These are phyloP conservation scores for Planococcus citri DNA, from an alignment of 1,140 invertebrate species.

Conservation along the genomic window DNA sequence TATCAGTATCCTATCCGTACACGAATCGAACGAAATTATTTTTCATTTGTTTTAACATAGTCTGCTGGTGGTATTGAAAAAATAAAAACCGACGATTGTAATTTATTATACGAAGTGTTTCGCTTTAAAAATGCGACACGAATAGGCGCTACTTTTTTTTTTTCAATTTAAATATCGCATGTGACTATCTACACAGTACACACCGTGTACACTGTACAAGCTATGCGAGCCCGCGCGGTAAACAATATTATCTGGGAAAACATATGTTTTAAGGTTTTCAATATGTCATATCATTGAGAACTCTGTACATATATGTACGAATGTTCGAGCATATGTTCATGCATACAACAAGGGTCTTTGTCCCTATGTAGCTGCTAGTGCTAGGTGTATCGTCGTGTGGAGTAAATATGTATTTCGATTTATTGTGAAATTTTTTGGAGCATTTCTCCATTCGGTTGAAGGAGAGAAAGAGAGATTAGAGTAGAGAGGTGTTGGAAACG, in stretches of 20 bases:
- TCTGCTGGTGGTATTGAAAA: not conserved
- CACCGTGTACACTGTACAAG: too few relatives aligned
- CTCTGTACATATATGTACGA: not conserved
- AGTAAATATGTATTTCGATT: too few relatives aligned
- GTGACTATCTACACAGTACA: not conserved
- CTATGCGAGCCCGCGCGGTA: not conserved
- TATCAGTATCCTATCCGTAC: too few relatives aligned
- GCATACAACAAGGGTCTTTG: not conserved
- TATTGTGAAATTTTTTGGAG: too few relatives aligned
- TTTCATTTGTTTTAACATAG: not conserved
- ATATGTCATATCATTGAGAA: not conserved
- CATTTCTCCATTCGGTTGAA: too few relatives aligned
- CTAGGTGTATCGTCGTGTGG: too few relatives aligned
- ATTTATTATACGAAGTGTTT: not conserved
- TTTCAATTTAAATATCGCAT: constrained; percentile 11
- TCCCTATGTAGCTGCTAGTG: too few relatives aligned
- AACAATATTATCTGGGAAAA: constrained; percentile 12
- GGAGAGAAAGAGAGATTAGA: too few relatives aligned
- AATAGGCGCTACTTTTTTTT: not conserved
- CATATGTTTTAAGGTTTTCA: constrained; percentile 9
- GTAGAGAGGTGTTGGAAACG: too few relatives aligned
- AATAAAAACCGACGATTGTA: not conserved
- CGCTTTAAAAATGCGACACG: not conserved
- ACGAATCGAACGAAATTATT: constrained; percentile 11
- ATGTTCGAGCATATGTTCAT: not conserved